Evolutionary conservation across 37 sponge, comb jelly and placozoan species (phyloP), one percentile per base, ranked within the genome.

Genomic region (Theonella swinhoei): DNA sequence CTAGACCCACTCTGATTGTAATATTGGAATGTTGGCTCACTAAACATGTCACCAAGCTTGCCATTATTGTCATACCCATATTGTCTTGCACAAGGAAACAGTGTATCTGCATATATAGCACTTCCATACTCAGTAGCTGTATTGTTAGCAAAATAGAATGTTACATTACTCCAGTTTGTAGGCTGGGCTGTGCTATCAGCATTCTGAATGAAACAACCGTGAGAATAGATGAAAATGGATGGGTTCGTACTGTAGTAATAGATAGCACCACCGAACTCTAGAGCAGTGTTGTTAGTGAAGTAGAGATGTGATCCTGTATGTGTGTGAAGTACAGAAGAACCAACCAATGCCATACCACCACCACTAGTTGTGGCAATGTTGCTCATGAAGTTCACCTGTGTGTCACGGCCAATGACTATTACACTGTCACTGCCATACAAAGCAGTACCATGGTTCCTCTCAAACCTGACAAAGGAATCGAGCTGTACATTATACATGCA

Each of bases 221-320:
- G 62, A 3, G 19, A 26, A 3, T 42, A 24, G 37, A 62, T 9
- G 34, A 71, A 75, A 30, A 47, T 60, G 24, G 17, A 9, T 25
- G 8, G 28, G 25, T 70, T 39, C 9, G 36, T 5, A 36, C 17
- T 11, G 5, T 30, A 39, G n/a, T 14, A 25, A 28, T 68, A 80
- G 68, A 80, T 80, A 9, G 80, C 80, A 29, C 80, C 80, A 40
- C 80, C 80, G 28, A 65, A 39, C 1, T 80, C 80, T 41, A 24
- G 38, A n/a, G 80, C 80, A 38, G 20, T 68, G 31, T 80, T 80
- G 30, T 68, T 35, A 40, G 3, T 25, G 28, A 80, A 80, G 2
- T 29, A 3, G 40, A 80, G 40, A 4, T 67, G 7, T 25, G 70
- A 36, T 9, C 32, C 25, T 20, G 24, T 41, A 23, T 24, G 24